Evolutionary conservation across 2,113 vertebrate genomes (phyloP).

Genomic region (Orientallactaga bullata): DNA sequence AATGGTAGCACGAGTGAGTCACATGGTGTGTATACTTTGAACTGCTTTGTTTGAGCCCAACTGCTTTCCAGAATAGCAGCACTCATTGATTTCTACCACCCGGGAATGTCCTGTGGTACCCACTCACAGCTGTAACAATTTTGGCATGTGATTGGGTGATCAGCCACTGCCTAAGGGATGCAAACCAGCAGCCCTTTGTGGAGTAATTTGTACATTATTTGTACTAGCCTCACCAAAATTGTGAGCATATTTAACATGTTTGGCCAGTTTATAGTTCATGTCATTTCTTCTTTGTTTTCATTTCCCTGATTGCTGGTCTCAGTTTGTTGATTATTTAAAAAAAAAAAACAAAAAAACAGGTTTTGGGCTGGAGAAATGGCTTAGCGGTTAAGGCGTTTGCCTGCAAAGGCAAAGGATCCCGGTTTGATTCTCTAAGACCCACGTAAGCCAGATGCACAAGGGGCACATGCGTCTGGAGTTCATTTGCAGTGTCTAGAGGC

Average conservation of each 20-base stretch:
- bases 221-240: too few relatives aligned
- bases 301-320: neutral
- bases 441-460: too few relatives aligned
- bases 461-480: too few relatives aligned
- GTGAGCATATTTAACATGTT: neutral
- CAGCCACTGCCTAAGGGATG: neutral
- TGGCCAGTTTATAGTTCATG: neutral
- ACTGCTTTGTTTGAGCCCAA: neutral
- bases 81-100: neutral
- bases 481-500: too few relatives aligned
- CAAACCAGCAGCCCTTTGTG: neutral
- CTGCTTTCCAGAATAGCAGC: neutral
- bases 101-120: rapidly evolving
- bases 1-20: neutral
- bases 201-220: neutral
- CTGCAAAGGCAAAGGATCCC: too few relatives aligned
- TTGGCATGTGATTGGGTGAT: too few relatives aligned
- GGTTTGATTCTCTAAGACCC: too few relatives aligned
- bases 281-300: neutral
- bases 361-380: too few relatives aligned
- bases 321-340: neutral
- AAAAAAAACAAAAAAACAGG: too few relatives aligned
- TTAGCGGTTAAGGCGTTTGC: too few relatives aligned
- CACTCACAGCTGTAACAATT: neutral
- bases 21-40: neutral